Percentiles rank a stretch among this genome's conserved stretches.
Conservation (phyloP, 2,888 invertebrate species). For the Parapristionchus giblindavisi region DNA sequence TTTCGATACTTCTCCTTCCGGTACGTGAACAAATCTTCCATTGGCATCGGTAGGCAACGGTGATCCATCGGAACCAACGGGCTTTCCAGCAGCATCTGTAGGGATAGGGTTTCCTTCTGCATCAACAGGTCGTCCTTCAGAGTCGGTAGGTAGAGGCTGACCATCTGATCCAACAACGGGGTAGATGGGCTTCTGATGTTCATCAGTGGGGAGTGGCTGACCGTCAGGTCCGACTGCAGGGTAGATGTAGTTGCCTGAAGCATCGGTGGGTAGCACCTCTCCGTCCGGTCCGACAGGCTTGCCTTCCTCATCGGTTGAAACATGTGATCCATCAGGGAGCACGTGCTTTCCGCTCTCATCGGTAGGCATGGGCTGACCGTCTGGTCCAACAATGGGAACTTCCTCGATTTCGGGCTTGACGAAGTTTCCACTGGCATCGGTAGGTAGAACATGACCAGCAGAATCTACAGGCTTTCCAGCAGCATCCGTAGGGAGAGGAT, state of each 20-base stretch:
- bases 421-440: slow-evolving; percentile 45
- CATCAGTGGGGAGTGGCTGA: slow-evolving; percentile 44
- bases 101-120: slow-evolving; percentile 28
- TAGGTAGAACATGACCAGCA: slow-evolving; percentile 42
- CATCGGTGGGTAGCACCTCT: slow-evolving; percentile 49
- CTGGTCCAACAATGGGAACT: slow-evolving; percentile 45
- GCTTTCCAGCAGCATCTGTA: slow-evolving; percentile 44
- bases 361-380: slow-evolving; percentile 49
- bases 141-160: slow-evolving; percentile 48
- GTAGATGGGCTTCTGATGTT: slow-evolving; percentile 7
- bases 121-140: slow-evolving; percentile 41
- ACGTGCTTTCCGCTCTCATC: slow-evolving; percentile 44
- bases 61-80: slow-evolving; percentile 46
- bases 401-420: slow-evolving; percentile 45
- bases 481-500: slow-evolving; percentile 43
- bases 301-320: slow-evolving; percentile 30
- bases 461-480: slow-evolving; percentile 37
- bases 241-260: slow-evolving; percentile 40
- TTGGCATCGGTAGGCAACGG: slow-evolving; percentile 45
- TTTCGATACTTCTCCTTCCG: slow-evolving; percentile 41
- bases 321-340: slow-evolving; percentile 44
- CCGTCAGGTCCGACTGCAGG: slow-evolving; percentile 47
- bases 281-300: slow-evolving; percentile 48
- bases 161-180: slow-evolving; percentile 53
- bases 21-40: slow-evolving; percentile 43